Base-by-base conservation (phyloP, 2,888 invertebrate genomes). In the Linnaemya vulpina region DNA sequence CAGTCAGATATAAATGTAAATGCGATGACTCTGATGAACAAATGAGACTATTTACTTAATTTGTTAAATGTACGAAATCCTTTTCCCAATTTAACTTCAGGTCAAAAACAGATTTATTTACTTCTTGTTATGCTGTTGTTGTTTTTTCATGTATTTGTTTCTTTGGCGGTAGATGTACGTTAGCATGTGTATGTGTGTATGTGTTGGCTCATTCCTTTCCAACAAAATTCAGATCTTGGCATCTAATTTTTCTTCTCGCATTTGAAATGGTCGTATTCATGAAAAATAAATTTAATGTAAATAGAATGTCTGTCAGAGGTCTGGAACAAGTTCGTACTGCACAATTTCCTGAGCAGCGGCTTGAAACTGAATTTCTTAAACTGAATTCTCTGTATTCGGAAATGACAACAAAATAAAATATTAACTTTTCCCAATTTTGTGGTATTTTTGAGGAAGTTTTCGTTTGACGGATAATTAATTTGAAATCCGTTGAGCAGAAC, bases 41-140 rank as follows among this genome's bases (percentile, higher is more conserved):
- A 84, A 84, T 84, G 81, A 81, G 84, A 84, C 84, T 84, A 84
- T 84, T 84, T 84, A 84, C 81, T 84, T 81, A 84, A 84, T 84
- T 84, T 84, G 84, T 84, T 84, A 84, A 84, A 84, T 84, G 77
- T 81, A 78, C 11, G 67, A 84, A 84, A 81, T 84, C 84, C 84
- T 84, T 81, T 81, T 84, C 60, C 58, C 77, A 84, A 84, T 84
- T 84, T 84, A 81, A 84, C 84, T 84, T 84, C 68, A 81, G 81
- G 84, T 84, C 84, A 84, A 78, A 84, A 84, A 84, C 84, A 84
- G 84, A 84, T 84, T 84, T 81, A 81, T 84, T 78, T 81, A 81
- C 55, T 70, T 84, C 81, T 84, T 68, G 55, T 78, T 77, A 67
- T 43, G 2, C 51, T 67, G 51, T 10, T 58, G 75, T 20, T 67